phyloP scores from a whole-genome alignment of 2,888 invertebrate species.

The Dolomedes plantarius region DNA sequence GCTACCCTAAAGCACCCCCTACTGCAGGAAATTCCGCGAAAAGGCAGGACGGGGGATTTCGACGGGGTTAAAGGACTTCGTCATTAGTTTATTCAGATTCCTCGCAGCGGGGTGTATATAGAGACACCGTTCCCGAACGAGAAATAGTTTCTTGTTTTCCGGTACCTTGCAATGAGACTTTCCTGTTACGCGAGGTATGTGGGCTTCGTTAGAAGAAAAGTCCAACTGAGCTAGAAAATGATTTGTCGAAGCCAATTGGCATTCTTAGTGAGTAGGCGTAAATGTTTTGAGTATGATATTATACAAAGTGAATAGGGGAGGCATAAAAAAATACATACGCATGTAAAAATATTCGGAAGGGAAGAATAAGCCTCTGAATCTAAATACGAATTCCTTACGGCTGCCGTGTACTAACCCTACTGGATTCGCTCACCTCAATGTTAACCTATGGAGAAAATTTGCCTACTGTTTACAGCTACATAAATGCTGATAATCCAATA shows the following conservation, averaged over 20 bases:
- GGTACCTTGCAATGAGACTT: background rate
- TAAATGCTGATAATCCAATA: too few species aligned
- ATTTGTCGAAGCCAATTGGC: background rate
- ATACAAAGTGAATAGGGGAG: too few species aligned
- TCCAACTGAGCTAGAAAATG: background rate
- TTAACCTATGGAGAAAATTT: too few species aligned
- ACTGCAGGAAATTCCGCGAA: conserved; percentile 42
- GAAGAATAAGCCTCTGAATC: too few species aligned
- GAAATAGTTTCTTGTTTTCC: background rate
- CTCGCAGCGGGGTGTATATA: background rate
- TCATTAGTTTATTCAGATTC: background rate
- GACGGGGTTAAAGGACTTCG: conserved; percentile 21
- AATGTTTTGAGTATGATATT: too few species aligned
- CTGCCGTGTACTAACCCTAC: too few species aligned
- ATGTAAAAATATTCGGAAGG: too few species aligned
- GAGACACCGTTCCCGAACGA: background rate
- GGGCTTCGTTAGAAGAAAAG: background rate
- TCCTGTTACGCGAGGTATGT: background rate
- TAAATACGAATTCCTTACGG: too few species aligned
- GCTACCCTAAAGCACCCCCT: conserved; percentile 42
- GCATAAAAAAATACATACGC: too few species aligned
- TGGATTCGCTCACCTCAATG: too few species aligned
- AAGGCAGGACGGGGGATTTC: background rate
- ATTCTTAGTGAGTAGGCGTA: background rate
- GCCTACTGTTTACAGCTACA: too few species aligned